Percentiles rank a stretch among this genome's conserved stretches.
Conservation (phyloP, 2,113 vertebrate genomes). For the Mormoops blainvillei region DNA sequence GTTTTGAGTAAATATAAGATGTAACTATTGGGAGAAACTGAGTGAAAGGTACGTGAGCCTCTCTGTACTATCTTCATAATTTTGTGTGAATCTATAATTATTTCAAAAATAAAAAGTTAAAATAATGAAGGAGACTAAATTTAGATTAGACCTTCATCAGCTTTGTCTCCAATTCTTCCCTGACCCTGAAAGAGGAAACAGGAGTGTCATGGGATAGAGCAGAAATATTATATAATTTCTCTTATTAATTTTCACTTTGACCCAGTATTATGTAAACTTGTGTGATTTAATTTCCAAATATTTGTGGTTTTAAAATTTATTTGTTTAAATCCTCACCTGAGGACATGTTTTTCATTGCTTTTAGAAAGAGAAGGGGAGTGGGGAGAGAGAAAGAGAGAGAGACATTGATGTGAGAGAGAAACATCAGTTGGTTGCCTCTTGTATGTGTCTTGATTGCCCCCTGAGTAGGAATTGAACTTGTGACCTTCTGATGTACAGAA, state of each 20-base stretch:
- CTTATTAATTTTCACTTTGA: neutral
- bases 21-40: neutral
- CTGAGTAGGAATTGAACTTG: too few species aligned
- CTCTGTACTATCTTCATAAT: neutral
- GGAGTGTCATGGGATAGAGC: neutral
- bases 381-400: too few species aligned
- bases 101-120: neutral
- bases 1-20: neutral
- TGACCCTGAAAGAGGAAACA: neutral
- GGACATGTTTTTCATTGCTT: too few species aligned
- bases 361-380: too few species aligned
- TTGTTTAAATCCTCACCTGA: too few species aligned
- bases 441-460: too few species aligned
- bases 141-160: neutral
- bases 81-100: neutral
- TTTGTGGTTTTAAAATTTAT: neutral
- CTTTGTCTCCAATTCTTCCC: neutral
- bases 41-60: neutral
- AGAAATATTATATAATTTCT: slow-evolving; percentile 17
- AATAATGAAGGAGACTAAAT: neutral
- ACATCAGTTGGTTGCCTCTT: too few species aligned
- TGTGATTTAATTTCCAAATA: slow-evolving; percentile 3
- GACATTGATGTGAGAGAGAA: too few species aligned
- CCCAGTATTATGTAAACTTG: neutral
- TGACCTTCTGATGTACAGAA: too few species aligned